phyloP scores from a whole-genome alignment of 2,797 vertebrate genomes.

The Naso thynnoides region DNA sequence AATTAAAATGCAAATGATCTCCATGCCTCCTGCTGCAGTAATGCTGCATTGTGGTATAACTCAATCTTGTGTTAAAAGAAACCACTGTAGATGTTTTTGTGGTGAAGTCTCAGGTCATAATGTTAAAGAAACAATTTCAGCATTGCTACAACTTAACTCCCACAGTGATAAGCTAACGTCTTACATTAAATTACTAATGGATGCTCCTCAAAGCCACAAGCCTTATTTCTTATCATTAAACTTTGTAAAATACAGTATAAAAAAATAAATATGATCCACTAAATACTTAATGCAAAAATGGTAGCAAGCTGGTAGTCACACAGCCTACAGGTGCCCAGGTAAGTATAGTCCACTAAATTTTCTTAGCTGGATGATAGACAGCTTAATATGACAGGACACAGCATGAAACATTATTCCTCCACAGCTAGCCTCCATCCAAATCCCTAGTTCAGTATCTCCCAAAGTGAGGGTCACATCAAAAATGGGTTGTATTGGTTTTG shows the following conservation, averaged over 20 bases:
- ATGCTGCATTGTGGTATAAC: not conserved
- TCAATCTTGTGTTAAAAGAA: not conserved
- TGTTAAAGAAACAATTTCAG: not conserved
- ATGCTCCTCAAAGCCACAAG: no score
- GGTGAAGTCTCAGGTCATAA: not conserved
- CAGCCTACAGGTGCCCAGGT: no score
- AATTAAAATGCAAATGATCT: slow-evolving; percentile 21
- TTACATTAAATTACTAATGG: not conserved
- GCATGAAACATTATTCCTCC: no score
- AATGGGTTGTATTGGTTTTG: no score
- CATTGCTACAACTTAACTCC: not conserved
- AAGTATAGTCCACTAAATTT: no score
- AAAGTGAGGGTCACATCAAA: no score
- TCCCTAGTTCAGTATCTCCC: no score
- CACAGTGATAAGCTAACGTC: not conserved
- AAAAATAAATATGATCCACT: not conserved
- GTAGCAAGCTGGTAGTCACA: no score
- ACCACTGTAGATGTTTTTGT: not conserved
- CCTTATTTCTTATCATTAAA: no score
- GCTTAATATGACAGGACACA: no score
- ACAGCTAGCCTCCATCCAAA: no score
- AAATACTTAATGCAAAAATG: not conserved
- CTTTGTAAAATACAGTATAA: not conserved
- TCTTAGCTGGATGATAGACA: no score
- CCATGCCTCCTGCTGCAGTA: slow-evolving; percentile 30